phyloP scores from a whole-genome alignment of 2,797 vertebrate species.

The Hydrolagus colliei region DNA sequence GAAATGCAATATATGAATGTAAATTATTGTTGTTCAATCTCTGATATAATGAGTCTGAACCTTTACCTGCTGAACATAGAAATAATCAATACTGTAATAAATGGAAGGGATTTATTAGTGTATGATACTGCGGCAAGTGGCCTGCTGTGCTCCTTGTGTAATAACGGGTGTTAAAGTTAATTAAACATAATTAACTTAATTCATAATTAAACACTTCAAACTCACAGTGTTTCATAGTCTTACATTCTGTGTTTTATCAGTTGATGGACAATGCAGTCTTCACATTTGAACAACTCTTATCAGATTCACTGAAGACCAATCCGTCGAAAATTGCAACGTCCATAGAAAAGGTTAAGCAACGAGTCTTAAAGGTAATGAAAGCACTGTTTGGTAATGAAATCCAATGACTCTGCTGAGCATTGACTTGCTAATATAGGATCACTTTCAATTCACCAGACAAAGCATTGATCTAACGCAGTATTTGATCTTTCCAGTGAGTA shows the following conservation, averaged over 20 bases:
- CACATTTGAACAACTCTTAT: slow-evolving; percentile 70
- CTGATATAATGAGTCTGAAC: too few relatives aligned
- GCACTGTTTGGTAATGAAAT: neutral
- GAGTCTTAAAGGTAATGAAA: slow-evolving; percentile 77
- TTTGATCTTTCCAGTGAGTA: neutral
- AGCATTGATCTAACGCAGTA: too few relatives aligned
- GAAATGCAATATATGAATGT: too few relatives aligned
- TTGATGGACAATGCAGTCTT: slow-evolving; percentile 73
- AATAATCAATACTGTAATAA: too few relatives aligned
- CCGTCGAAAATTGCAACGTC: slow-evolving; percentile 45
- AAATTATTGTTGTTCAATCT: too few relatives aligned
- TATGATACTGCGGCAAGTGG: too few relatives aligned
- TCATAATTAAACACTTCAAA: neutral
- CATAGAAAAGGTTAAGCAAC: slow-evolving; percentile 72
- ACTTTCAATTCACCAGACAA: too few relatives aligned
- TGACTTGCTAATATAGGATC: neutral
- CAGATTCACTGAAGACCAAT: slow-evolving; percentile 57
- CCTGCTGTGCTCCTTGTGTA: neutral
- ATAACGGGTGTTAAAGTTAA: neutral
- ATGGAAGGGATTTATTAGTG: too few relatives aligned
- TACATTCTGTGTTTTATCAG: slow-evolving; percentile 45
- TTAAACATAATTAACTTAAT: neutral
- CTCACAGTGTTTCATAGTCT: neutral
- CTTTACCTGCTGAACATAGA: too few relatives aligned
- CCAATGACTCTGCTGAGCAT: neutral